phyloP scores from a whole-genome alignment of 2,797 vertebrate species.

The Delichon dasypus region DNA sequence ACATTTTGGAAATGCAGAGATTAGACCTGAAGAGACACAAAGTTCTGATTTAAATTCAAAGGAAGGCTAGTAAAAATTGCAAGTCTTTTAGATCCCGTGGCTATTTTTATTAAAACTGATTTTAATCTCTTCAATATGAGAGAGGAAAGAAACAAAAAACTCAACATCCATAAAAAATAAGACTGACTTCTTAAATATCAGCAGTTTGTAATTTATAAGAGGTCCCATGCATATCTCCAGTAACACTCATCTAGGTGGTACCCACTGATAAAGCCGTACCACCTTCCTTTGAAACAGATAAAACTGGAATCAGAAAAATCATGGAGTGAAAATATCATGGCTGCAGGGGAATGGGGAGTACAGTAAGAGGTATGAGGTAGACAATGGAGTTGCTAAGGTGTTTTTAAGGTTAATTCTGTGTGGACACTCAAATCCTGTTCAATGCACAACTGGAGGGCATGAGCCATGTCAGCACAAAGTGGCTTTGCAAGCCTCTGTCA shows the following conservation, averaged over 20 bases:
- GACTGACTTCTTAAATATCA: background rate
- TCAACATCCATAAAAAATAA: background rate
- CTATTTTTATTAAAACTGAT: background rate
- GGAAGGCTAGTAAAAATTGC: background rate
- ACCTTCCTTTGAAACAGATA: background rate
- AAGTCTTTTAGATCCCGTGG: background rate
- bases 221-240: fast-evolving
- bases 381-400: background rate
- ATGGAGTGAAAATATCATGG: background rate
- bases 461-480: background rate
- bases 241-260: background rate
- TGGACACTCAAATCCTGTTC: background rate
- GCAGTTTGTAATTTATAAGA: background rate
- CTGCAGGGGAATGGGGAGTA: background rate
- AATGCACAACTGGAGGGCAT: fast-evolving
- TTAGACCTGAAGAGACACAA: background rate
- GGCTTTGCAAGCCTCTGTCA: background rate
- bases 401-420: background rate
- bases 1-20: background rate
- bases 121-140: background rate
- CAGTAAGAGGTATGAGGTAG: background rate
- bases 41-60: background rate
- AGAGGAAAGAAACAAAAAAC: background rate
- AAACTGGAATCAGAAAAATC: background rate
- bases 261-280: background rate